Conservation (phyloP, 2,888 invertebrate species). For the Caenorhabditis angaria region DNA sequence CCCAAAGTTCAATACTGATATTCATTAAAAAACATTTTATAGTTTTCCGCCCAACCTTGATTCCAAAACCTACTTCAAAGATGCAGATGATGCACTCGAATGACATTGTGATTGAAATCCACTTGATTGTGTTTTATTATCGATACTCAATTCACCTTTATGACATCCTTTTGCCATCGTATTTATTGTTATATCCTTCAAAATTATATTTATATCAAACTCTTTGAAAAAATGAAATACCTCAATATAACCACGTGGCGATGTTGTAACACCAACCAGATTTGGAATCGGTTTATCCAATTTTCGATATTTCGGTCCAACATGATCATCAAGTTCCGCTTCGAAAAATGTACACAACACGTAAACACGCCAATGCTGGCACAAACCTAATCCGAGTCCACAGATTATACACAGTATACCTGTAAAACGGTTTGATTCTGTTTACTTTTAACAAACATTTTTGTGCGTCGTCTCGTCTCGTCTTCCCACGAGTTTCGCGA, state of each 20-base stretch:
- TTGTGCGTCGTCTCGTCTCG: neutral
- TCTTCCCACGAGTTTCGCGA: neutral
- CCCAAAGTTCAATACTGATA: neutral
- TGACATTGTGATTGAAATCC: constrained; percentile 57
- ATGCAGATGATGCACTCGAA: constrained; percentile 40
- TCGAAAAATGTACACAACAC: constrained; percentile 66
- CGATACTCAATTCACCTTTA: constrained; percentile 15
- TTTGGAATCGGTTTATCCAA: neutral
- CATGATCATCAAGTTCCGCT: constrained; percentile 62
- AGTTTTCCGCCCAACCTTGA: neutral
- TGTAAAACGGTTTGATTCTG: no score
- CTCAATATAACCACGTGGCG: neutral
- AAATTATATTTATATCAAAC: neutral
- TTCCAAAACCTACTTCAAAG: constrained; percentile 33
- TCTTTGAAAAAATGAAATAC: no score
- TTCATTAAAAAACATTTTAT: neutral
- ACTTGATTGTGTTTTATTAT: constrained; percentile 45
- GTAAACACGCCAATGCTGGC: constrained; percentile 66
- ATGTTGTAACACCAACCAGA: neutral
- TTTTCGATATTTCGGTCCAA: constrained; percentile 54
- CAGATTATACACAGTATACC: constrained; percentile 60
- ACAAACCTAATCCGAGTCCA: constrained; percentile 52
- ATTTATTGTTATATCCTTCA: neutral
- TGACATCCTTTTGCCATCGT: neutral
- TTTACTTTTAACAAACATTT: no score